Base-by-base conservation (phyloP, 1,140 invertebrate species). In the Portunus trituberculatus region DNA sequence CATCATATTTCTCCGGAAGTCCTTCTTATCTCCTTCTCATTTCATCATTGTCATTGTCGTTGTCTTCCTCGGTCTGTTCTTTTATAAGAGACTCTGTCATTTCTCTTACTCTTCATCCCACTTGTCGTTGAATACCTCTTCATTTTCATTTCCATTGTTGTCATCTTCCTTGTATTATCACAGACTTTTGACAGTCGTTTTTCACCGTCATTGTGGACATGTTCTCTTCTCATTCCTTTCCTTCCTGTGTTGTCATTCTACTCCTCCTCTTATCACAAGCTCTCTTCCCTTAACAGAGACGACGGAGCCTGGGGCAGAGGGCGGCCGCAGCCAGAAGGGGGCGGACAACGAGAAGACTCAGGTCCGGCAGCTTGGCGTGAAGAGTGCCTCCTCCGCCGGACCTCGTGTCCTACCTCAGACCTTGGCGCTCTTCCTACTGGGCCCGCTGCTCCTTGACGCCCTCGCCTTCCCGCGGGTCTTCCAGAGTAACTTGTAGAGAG, bases 381-480 rank as follows among this genome's bases (percentile, higher is more conserved):
- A 96, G 89, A 96, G 94, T 48, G 96, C 96, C 52, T 95, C 94
- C n/a, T 96, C 96, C 25, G 94, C 92, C n/a, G 93, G 96, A 25
- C 93, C 96, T 48, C 92, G 94, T 28, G 88, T 88, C 59, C 76
- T 96, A 76, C 46, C 94, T 28, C 67, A 87, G 90, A 95, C 90
- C 4, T 48, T 95, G 82, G 90, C 94, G 45, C 76, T 95, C 29
- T 76, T 92, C 90, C 52, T 95, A 46, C 91, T 95, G 59, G 90
- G 82, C 1, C 48, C 87, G 14, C 90, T 95, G 29, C 46, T 95
- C 39, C 25, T 94, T 4, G 90, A 92, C 90, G 48, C 46, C 25
- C 89, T 95, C 45, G 87, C 91, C 39, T 92, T 92, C 91, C 94
- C 94, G n/a, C 86, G 94, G 83, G 83, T 93, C 92, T 93, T 93